Base-by-base conservation (phyloP, 1,140 invertebrate species). In the Caenorhabditis brenneri region DNA sequence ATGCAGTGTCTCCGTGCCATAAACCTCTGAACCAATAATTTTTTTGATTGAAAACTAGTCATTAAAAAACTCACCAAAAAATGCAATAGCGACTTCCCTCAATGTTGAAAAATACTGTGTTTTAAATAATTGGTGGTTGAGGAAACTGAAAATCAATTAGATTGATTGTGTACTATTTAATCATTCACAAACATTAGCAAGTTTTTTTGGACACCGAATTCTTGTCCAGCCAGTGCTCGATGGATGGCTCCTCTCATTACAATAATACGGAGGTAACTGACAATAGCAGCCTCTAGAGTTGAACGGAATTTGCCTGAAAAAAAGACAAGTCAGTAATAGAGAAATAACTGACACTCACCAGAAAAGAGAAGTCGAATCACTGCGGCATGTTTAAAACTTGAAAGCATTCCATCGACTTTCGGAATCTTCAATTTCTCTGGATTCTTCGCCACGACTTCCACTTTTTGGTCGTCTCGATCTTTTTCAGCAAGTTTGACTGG, bases 401-500 rank as follows among this genome's bases (percentile, higher is more conserved):
- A 49, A 15, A 85, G 27, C 55, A 81, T 51, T 58, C n/a, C n/a
- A 60, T 85, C 84, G 12, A 81, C 33, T 27, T 74, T 46, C 7
- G 36, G 24, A n/a, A 85, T 27, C 39, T 79, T 81, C 48, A 81
- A 4, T 46, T 81, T n/a, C 81, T 80, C 53, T 9, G 36, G 36
- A 39, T 69, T 84, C 27, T 80, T 80, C 12, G 51, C 51, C 9
- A 48, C 42, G 4, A 49, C 42, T 29, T 82, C 55, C 0, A 82
- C 55, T 42, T 49, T 81, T n/a, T 80, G 9, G 19, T 6, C 93
- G 91, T 87, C 86, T 22, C 60, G 85, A 33, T 81, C 65, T n/a
- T 85, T 55, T 51, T 82, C 80, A 51, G 60, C 81, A 0, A 55
- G 24, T 27, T 87, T 88, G 93, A 83, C 53, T 10, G 58, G 80